These are phyloP conservation scores for Scartelaos histophorus DNA, from an alignment of 2,113 vertebrate genomes.

Conservation along the genomic window DNA sequence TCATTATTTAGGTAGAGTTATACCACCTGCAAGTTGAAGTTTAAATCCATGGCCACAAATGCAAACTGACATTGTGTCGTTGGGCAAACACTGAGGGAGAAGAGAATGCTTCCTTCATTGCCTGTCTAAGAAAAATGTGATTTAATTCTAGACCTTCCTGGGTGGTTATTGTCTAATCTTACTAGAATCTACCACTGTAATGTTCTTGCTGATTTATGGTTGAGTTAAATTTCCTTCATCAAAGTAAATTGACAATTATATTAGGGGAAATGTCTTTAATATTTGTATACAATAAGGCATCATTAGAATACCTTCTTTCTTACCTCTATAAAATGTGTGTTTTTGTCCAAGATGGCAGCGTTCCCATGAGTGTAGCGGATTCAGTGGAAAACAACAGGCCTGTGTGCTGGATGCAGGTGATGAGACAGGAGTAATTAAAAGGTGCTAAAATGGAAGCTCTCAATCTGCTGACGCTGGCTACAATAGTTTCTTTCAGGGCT, in stretches of 20 bases:
- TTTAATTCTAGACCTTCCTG: not conserved
- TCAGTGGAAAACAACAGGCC: constrained; percentile 36
- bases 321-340: not conserved
- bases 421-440: constrained; percentile 57
- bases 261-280: not conserved
- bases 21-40: not conserved
- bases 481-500: constrained; percentile 46
- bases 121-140: not conserved
- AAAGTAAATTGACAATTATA: not conserved
- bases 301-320: not conserved
- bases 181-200: not conserved
- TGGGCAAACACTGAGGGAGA: not conserved
- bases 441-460: constrained; percentile 48
- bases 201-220: not conserved
- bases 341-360: not conserved
- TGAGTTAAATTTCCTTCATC: not conserved
- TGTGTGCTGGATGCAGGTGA: constrained; percentile 37
- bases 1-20: too few species aligned
- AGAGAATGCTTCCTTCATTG: not conserved
- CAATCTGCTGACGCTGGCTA: constrained; percentile 50
- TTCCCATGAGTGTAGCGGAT: constrained; percentile 18
- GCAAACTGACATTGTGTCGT: not conserved
- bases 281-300: not conserved
- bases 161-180: too few species aligned
- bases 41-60: not conserved